Evolutionary conservation across 1,140 invertebrate species (phyloP).

Genomic region (Drosophila neocordata): DNA sequence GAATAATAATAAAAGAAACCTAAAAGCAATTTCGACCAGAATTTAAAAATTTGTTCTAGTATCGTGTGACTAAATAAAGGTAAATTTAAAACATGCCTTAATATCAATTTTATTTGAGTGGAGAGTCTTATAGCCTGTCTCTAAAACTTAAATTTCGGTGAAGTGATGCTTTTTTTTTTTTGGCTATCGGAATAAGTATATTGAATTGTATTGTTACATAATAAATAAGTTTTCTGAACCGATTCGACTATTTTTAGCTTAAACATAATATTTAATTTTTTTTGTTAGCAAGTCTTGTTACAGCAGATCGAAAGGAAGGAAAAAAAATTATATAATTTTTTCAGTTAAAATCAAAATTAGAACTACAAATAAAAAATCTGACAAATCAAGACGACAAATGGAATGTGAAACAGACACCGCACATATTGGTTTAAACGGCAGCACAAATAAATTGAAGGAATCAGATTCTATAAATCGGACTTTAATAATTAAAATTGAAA

Average conservation of each 20-base stretch:
- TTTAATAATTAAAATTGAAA: background rate
- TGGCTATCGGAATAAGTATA: background rate
- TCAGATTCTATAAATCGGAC: too few relatives aligned
- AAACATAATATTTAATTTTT: background rate
- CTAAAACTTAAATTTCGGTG: background rate
- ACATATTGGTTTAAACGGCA: too few relatives aligned
- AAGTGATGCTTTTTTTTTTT: background rate
- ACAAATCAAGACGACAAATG: too few relatives aligned
- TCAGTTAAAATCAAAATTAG: too few relatives aligned
- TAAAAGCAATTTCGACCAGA: background rate
- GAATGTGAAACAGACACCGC: too few relatives aligned
- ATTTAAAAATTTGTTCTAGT: background rate
- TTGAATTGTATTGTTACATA: background rate
- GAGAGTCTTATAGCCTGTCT: too few relatives aligned
- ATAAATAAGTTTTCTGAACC: background rate
- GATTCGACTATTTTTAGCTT: background rate
- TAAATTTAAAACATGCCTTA: background rate
- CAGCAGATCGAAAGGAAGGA: background rate
- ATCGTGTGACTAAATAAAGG: background rate
- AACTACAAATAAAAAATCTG: too few relatives aligned
- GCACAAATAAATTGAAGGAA: too few relatives aligned
- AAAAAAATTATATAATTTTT: too few relatives aligned
- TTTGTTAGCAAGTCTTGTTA: background rate
- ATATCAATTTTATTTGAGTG: background rate
- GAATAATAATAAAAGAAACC: background rate